Percentiles rank a stretch among this genome's conserved stretches.
phyloP scores from a whole-genome alignment of 1,140 invertebrate genomes.

The Diprion similis region DNA sequence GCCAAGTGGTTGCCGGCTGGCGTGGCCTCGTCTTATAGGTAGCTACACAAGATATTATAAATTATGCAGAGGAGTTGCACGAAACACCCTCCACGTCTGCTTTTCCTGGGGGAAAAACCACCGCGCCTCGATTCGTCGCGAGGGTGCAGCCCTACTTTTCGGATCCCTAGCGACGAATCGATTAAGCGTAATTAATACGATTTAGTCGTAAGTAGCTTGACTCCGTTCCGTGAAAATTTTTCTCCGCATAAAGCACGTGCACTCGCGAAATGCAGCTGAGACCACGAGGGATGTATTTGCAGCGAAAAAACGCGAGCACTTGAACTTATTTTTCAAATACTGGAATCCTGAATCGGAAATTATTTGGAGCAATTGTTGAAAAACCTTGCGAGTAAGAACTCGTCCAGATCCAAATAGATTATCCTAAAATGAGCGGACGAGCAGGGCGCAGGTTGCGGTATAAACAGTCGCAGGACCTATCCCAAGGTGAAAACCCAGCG shows the following conservation, averaged over 20 bases:
- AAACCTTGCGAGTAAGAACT: too few species aligned
- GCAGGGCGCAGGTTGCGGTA: neutral
- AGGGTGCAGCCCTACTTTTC: neutral
- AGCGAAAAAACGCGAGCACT: too few species aligned
- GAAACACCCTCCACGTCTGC: neutral
- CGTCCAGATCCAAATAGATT: neutral
- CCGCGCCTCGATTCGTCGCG: neutral
- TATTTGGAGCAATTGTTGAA: too few species aligned
- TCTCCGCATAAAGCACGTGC: too few species aligned
- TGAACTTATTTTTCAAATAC: too few species aligned
- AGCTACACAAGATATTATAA: neutral
- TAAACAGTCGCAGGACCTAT: neutral
- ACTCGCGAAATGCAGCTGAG: too few species aligned
- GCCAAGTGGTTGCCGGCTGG: constrained; percentile 4
- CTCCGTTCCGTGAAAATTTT: neutral
- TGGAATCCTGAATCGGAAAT: too few species aligned
- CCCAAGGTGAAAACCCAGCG: neutral
- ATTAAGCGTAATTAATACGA: neutral
- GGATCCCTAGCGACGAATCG: neutral
- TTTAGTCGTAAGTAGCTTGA: neutral
- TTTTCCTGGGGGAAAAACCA: neutral
- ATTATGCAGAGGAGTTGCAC: neutral
- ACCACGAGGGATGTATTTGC: too few species aligned
- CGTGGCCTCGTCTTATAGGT: neutral
- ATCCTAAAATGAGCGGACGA: neutral